Conservation (phyloP, 2,113 vertebrate species). For the human (Homo sapiens) region DNA sequence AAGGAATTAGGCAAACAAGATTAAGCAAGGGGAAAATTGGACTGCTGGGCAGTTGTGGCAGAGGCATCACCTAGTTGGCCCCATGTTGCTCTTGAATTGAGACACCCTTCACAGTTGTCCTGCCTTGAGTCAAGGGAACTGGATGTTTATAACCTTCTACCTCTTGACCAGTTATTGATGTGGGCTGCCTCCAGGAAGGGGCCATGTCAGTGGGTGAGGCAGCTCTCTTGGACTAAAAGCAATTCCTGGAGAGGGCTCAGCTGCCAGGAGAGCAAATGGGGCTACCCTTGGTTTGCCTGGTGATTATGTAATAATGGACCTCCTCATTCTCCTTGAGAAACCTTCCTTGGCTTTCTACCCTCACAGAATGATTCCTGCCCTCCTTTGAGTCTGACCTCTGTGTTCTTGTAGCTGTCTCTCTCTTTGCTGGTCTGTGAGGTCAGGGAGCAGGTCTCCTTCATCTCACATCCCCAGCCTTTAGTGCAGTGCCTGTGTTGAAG, state of each 20-base stretch:
- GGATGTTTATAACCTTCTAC: neutral
- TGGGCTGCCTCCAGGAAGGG: neutral
- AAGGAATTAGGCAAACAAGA: rapidly evolving
- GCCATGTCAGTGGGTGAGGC: neutral
- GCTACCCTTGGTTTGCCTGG: neutral
- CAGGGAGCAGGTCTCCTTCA: neutral
- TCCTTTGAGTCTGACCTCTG: neutral
- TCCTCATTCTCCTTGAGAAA: neutral
- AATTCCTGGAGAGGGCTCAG: neutral
- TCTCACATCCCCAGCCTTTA: too few relatives aligned
- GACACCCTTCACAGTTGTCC: neutral
- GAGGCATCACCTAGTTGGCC: too few relatives aligned
- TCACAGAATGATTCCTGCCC: too few relatives aligned
- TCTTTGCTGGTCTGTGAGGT: neutral
- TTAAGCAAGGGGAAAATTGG: neutral
- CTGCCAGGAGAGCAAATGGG: neutral
- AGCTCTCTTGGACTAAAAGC: neutral
- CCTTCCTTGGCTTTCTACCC: neutral
- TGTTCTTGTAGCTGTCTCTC: rapidly evolving
- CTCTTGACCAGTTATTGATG: neutral
- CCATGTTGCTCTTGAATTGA: neutral
- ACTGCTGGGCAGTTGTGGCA: neutral
- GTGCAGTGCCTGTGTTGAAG: neutral
- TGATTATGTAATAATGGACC: rapidly evolving
- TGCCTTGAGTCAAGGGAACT: neutral